These are phyloP conservation scores for Cheilosia pagana DNA, from an alignment of 2,888 invertebrate genomes.

Conservation along the genomic window DNA sequence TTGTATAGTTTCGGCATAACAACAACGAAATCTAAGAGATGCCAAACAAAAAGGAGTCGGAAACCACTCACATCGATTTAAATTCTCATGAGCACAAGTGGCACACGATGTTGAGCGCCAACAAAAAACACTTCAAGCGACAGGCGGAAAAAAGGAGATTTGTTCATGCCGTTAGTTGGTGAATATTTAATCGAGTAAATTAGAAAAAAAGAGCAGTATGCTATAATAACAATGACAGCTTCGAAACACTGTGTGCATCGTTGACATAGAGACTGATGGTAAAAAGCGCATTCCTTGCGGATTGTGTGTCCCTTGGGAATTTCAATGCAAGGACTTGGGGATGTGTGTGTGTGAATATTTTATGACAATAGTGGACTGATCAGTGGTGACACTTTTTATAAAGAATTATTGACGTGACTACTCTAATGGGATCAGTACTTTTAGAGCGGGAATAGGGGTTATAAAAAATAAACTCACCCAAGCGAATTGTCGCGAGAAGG, in stretches of 20 bases:
- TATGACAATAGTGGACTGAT: background rate
- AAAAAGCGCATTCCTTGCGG: constrained; percentile 44
- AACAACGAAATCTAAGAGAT: constrained; percentile 22
- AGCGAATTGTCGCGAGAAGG: too few relatives aligned
- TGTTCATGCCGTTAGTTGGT: constrained; percentile 37
- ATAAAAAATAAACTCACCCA: too few relatives aligned
- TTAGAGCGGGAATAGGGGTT: too few relatives aligned
- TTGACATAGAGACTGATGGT: constrained; percentile 28
- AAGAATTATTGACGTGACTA: too few relatives aligned
- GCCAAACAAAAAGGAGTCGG: constrained; percentile 24
- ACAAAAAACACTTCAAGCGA: constrained; percentile 3
- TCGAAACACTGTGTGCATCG: constrained; percentile 17
- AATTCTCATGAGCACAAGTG: constrained; percentile 14
- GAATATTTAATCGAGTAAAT: constrained; percentile 61
- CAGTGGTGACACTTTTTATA: background rate
- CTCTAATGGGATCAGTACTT: too few relatives aligned
- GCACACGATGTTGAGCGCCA: background rate
- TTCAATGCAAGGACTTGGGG: background rate
- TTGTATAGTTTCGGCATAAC: constrained; percentile 29
- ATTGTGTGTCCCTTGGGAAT: constrained; percentile 12
- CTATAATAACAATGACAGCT: constrained; percentile 40
- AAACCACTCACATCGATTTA: constrained; percentile 21
- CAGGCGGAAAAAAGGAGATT: background rate
- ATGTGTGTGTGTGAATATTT: background rate
- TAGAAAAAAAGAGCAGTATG: constrained; percentile 45